Evolutionary conservation across 2,113 vertebrate species (phyloP).

Genomic region (Pterocles gutturalis): DNA sequence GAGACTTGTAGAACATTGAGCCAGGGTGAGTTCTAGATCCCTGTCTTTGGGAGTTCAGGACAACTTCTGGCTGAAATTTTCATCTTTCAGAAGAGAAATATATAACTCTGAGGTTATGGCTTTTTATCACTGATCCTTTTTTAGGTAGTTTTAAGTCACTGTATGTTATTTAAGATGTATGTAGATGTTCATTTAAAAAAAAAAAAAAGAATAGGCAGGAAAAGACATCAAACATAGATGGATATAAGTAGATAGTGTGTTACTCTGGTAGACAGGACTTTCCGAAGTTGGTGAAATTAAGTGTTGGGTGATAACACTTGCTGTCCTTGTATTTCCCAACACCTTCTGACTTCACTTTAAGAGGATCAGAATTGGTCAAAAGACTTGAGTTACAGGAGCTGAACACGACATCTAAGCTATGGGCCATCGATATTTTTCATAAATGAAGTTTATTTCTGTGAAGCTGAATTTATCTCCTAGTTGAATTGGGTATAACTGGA

Average conservation of each 20-base stretch:
- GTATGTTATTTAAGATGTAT: background rate
- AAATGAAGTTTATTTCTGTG: background rate
- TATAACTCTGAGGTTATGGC: background rate
- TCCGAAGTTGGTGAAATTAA: background rate
- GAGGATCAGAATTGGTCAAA: background rate
- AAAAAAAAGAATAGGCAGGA: background rate
- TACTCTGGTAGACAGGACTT: background rate
- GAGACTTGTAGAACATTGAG: background rate
- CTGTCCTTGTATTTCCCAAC: background rate
- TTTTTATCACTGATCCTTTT: background rate
- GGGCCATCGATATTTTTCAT: background rate
- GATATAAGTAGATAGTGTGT: background rate
- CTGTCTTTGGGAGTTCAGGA: background rate
- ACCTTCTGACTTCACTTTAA: background rate
- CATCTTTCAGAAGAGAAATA: background rate
- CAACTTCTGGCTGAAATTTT: background rate
- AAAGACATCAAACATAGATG: background rate
- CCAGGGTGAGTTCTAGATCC: background rate
- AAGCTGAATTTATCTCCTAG: background rate
- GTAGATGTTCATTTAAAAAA: background rate
- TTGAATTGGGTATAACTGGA: background rate
- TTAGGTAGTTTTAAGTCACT: background rate
- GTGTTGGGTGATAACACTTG: background rate
- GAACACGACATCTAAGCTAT: background rate
- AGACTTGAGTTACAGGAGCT: background rate